Evolutionary conservation across 2,113 vertebrate genomes (phyloP), one percentile per base, ranked within the genome.

Genomic region (Falco punctatus): DNA sequence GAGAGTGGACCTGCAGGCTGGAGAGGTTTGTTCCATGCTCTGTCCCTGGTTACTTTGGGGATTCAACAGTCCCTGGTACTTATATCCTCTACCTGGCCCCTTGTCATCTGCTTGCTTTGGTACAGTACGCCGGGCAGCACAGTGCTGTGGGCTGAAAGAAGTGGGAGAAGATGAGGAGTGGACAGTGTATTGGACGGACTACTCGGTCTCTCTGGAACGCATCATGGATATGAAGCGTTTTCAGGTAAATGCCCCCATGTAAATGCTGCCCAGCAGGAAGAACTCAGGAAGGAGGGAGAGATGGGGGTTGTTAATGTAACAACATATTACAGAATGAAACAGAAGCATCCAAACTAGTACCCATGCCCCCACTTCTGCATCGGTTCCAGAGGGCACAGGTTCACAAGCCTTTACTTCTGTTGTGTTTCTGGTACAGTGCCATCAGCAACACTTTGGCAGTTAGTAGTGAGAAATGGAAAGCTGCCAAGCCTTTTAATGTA

Each of bases 141-240:
- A 62, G 33, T 42, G 58, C 24, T 98, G 98, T 23, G 98, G 98
- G 78, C 96, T 98, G 72, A 98, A 95, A 66, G 98, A 98, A 27
- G 98, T 82, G 0, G 98, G 92, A 10, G 97, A 98, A 8, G 88
- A 98, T 0, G 97, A 98, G 75, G 98, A 98, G 51, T 98, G 98
- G 98, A 98, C 93, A 0, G 90, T 98, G 83, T 98, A 72, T n/a
- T 98, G 98, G 98, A 98, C 97, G 0, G 98, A 98, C 95, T 91
- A 20, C 70, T 97, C 96, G 0, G 97, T 98, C 48, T 96, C 98
- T 5, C 81, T 98, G 96, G 98, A 98, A 69, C 97, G 93, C 5
- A 62, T 98, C 77, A 98, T 97, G 98, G 97, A 98, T 9, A 98
- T 98, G 98, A 98, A 98, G 84, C 92, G 98, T 86, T 98, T 98